Evolutionary conservation across 2,113 vertebrate species (phyloP).

Genomic region (Castor canadensis): DNA sequence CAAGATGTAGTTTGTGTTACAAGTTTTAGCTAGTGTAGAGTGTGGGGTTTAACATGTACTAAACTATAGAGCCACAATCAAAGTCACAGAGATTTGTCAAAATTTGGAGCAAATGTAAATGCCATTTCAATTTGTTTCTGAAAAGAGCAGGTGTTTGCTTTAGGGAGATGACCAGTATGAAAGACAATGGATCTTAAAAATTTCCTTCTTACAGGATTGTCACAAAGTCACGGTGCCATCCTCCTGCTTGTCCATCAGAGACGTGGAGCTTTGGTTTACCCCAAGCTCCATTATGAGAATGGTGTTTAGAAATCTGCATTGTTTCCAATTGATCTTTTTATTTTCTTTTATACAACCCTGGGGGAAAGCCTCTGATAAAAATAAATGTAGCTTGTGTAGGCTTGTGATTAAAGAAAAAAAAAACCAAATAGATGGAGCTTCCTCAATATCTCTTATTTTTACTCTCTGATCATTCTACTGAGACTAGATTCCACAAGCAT

Average conservation of each 20-base stretch:
- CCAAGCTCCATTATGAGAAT: background rate
- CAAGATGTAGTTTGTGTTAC: conserved; percentile 53
- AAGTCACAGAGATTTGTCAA: conserved; percentile 69
- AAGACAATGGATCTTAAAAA: conserved; percentile 16
- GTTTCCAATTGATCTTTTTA: background rate
- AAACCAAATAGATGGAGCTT: too few relatives aligned
- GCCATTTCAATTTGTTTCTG: conserved; percentile 54
- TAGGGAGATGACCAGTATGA: background rate
- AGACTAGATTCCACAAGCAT: conserved; percentile 63
- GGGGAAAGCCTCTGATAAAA: conserved; percentile 38
- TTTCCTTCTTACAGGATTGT: conserved; percentile 35
- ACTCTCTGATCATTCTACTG: conserved; percentile 68
- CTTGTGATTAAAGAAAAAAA: conserved; percentile 52
- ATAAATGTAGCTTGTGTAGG: conserved; percentile 48
- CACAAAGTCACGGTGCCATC: conserved; percentile 26
- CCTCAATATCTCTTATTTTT: conserved; percentile 59
- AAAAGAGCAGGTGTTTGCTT: conserved; percentile 54
- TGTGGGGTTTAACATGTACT: conserved; percentile 51
- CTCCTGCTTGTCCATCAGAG: background rate
- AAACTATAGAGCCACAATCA: conserved; percentile 16
- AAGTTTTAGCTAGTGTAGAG: conserved; percentile 67
- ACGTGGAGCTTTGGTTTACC: conserved; percentile 42
- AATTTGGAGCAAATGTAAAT: conserved; percentile 67
- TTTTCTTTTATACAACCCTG: conserved; percentile 18
- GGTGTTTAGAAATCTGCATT: background rate